Evolutionary conservation across 2,888 invertebrate species (phyloP), one percentile per base, ranked within the genome.

Genomic region (Drosophila tripunctata): DNA sequence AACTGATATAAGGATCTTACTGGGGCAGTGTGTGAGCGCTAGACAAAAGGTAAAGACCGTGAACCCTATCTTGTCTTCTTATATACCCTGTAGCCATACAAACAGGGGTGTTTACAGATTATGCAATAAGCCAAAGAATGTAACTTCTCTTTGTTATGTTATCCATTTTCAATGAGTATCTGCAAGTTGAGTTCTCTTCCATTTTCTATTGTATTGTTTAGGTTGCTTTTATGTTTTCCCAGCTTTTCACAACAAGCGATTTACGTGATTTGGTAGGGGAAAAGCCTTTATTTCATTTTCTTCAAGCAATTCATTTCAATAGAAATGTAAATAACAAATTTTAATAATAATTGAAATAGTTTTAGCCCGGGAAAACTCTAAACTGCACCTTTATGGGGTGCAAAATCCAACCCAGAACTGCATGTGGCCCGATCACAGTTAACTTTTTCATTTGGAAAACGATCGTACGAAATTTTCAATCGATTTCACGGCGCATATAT

Each of bases 321-420:
- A 75, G 85, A 89, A 89, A 89, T 88, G 89, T 88, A 89, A 89
- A 89, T 89, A 84, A 55, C 35, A 81, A 83, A 84, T 88, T 85
- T 84, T 78, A 81, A 88, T 85, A 74, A 88, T 87, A 88, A 86
- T 86, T 88, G 83, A 88, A 86, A 86, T 85, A 70, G 55, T 55
- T 87, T 72, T 65, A n/a, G 36, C 36, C 38, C 21, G 35, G 54
- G 61, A 56, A 67, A 45, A 38, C 27, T 35, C 4, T 17, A 19
- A 21, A 24, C 47, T 41, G 24, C 33, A 38, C 51, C 51, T 51
- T 50, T 2, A 21, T 48, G 48, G 48, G 77, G 78, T 21, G 22
- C 19, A 50, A 27, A 41, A 15, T 60, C 52, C 33, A 74, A 30
- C 31, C 30, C 12, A 35, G 60, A 67, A 87, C 67, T 72, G 81